Percentiles rank a stretch among this genome's conserved stretches.
phyloP scores from a whole-genome alignment of 2,113 vertebrate species.

The Mirza zaza region DNA sequence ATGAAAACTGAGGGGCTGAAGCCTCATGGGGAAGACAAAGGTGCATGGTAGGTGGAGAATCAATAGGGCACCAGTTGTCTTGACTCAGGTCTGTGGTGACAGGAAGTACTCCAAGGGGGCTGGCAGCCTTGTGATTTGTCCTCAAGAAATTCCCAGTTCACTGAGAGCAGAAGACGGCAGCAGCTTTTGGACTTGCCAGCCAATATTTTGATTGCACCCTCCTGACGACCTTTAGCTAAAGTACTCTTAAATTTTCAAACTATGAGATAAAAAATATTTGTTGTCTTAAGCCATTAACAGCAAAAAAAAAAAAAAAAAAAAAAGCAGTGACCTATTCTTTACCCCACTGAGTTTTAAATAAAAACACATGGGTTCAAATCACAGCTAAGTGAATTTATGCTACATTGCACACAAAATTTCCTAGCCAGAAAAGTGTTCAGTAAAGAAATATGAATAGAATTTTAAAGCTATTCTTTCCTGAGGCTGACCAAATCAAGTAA shows the following conservation, averaged over 20 bases:
- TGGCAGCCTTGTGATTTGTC: too few species aligned
- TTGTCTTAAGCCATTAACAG: background rate
- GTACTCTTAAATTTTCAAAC: background rate
- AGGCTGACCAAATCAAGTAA: background rate
- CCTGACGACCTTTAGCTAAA: background rate
- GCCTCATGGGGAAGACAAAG: too few species aligned
- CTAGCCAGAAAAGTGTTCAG: background rate
- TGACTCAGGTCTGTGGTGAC: too few species aligned
- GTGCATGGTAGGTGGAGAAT: too few species aligned
- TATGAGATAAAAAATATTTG: background rate
- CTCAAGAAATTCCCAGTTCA: too few species aligned
- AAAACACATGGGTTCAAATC: background rate
- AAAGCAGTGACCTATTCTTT: background rate
- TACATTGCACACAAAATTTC: background rate
- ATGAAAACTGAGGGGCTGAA: too few species aligned
- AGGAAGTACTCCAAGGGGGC: too few species aligned
- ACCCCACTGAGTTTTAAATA: background rate
- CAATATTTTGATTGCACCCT: background rate
- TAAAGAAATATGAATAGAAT: conserved; percentile 6
- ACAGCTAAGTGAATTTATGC: background rate
- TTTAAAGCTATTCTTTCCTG: background rate
- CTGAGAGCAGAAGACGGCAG: too few species aligned
- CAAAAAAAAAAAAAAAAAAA: background rate
- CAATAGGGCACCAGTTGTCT: too few species aligned
- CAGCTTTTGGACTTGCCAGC: too few species aligned